These are phyloP conservation scores for Miichthys miiuy DNA, from an alignment of 2,797 vertebrate species.

Conservation along the genomic window DNA sequence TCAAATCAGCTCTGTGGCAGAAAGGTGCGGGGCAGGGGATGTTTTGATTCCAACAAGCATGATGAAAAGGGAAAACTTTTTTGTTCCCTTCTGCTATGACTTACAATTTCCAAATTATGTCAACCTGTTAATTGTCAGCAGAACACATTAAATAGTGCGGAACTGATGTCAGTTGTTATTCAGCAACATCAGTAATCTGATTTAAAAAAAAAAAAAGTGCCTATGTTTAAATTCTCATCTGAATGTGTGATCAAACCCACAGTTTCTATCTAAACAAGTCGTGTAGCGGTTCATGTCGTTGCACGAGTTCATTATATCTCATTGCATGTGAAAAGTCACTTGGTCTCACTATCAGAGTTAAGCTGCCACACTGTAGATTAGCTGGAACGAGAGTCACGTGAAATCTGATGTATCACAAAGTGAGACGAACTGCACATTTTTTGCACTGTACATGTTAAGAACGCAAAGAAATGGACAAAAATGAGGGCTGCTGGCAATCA, in stretches of 20 bases:
- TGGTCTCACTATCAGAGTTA: too few relatives aligned
- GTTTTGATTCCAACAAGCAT: neutral
- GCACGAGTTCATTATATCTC: neutral
- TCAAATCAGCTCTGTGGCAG: neutral
- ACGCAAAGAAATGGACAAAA: too few relatives aligned
- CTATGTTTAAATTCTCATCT: neutral
- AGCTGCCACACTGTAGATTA: neutral
- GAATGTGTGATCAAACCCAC: slow-evolving; percentile 27
- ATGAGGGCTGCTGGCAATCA: neutral
- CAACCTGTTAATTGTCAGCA: neutral
- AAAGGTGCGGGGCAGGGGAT: neutral
- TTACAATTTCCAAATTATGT: neutral
- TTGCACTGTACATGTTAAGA: neutral
- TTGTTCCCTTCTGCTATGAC: neutral
- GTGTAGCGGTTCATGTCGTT: neutral
- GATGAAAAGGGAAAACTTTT: neutral
- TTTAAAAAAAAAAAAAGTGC: slow-evolving; percentile 4
- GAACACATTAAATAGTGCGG: neutral
- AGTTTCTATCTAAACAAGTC: slow-evolving; percentile 5
- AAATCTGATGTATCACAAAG: neutral
- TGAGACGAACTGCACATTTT: neutral
- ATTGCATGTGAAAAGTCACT: neutral
- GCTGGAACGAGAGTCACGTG: neutral
- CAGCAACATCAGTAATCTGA: neutral
- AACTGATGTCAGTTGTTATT: neutral